These are phyloP conservation scores for Glareola pratincola DNA, from an alignment of 2,113 vertebrate genomes.

Conservation along the genomic window DNA sequence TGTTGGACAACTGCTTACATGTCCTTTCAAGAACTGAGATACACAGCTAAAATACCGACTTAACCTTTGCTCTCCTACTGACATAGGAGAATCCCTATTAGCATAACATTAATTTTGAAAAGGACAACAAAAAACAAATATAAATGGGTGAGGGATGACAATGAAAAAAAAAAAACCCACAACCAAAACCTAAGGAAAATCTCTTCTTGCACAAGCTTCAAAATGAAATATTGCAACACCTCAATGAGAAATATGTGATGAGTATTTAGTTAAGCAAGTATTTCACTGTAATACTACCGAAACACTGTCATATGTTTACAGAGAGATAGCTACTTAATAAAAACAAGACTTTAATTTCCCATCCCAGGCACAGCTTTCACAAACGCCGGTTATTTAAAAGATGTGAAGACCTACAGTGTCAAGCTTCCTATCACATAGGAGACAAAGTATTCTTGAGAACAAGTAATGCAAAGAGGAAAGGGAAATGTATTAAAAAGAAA, in stretches of 20 bases:
- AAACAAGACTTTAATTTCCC: neutral
- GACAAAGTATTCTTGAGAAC: neutral
- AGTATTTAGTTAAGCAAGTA: neutral
- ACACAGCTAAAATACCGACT: neutral
- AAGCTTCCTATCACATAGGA: neutral
- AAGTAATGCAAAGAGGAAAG: neutral
- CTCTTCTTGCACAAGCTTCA: neutral
- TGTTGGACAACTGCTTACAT: neutral
- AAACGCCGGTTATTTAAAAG: neutral
- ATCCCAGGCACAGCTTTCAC: neutral
- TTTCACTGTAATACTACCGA: neutral
- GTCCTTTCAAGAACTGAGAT: neutral
- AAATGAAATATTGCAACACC: neutral
- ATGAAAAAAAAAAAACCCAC: neutral
- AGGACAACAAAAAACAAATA: neutral
- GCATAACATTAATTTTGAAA: neutral
- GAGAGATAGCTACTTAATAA: neutral
- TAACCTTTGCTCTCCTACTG: neutral
- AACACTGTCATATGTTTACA: neutral
- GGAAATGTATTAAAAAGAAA: neutral
- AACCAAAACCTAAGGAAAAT: neutral
- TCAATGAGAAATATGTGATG: neutral
- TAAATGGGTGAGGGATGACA: neutral
- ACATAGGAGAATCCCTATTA: neutral
- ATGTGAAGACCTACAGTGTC: neutral